Conservation (phyloP, 2,888 invertebrate species). For the Cryptus viduatorius region DNA sequence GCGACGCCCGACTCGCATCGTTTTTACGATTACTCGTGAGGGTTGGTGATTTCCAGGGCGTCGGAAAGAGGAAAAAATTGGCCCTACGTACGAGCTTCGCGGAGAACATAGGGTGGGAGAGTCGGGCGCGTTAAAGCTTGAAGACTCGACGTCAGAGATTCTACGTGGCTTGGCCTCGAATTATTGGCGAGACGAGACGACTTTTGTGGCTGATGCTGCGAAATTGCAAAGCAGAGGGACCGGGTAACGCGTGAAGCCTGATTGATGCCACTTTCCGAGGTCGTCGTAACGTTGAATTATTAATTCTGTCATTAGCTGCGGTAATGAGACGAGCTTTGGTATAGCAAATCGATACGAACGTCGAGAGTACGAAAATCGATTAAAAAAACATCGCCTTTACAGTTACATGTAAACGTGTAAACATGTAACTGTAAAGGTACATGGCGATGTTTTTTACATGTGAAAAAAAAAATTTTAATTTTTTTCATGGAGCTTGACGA, state of each 20-base stretch:
- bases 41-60: background rate
- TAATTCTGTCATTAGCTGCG: slow-evolving; percentile 2
- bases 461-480: no score
- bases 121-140: slow-evolving; percentile 11
- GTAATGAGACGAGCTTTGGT: background rate
- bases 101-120: background rate
- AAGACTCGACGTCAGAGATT: slow-evolving; percentile 58
- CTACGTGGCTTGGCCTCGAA: slow-evolving; percentile 46
- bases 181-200: slow-evolving; percentile 65
- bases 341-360: no score
- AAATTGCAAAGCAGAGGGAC: slow-evolving; percentile 4
- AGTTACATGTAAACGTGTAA: no score
- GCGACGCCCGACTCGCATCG: slow-evolving; percentile 55
- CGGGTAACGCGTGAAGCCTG: slow-evolving; percentile 15
- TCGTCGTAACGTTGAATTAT: slow-evolving; percentile 1
- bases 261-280: slow-evolving; percentile 30
- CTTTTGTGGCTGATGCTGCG: slow-evolving; percentile 50
- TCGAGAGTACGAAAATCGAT: no score
- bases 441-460: no score
- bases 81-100: slow-evolving; percentile 32
- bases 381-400: no score
- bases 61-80: slow-evolving; percentile 12
- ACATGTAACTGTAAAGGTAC: no score
- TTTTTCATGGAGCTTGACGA: background rate
- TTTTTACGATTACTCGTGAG: slow-evolving; percentile 60